Evolutionary conservation across 2,888 invertebrate species (phyloP), one percentile per base, ranked within the genome.

Genomic region (Pollenia labialis): DNA sequence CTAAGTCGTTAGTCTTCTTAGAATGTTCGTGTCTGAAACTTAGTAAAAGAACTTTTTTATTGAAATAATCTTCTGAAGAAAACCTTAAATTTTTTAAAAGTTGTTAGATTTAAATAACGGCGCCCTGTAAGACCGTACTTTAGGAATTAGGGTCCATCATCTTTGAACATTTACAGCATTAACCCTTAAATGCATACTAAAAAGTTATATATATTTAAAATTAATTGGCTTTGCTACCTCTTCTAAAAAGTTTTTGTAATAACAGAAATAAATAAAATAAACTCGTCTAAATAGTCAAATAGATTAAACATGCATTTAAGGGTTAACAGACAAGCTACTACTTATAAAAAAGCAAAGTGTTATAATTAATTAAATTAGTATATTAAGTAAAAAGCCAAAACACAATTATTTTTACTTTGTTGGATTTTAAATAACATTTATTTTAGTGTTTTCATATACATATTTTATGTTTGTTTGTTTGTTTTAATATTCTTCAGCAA

Each of bases 371-470:
- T 44, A 46, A 52, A 71, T 54, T 42, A 42, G 18, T 23, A 6
- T 23, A 18, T 12, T 60, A 40, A 23, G 44, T 52, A 71, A 84
- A 71, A 85, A 85, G 76, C 66, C 74, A 77, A 85, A 82, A 81
- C 77, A 81, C 85, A 69, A 18, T 62, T 75, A 77, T 48, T 60
- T 80, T 60, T 54, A 72, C 2, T n/a, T 81, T 81, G 40, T 77
- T 68, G 72, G 77, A 81, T 79, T 75, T 81, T n/a, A 69, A 74
- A 74, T 85, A 85, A 85, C 85, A 85, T 85, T 85, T 85, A 82
- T 85, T 82, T 74, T 54, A 74, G 81, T 85, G 85, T 77, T 69
- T 85, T 54, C 56, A 54, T 71, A 32, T 32, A 50, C 60, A 42
- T 54, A 14, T 42, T 71, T 80, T 62, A 14, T 42, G 6, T 52